A percentile compares a stretch with the other conserved stretches of the same genome.
Conservation (phyloP, 2,113 vertebrate species). For the Thunnus maccoyii region DNA sequence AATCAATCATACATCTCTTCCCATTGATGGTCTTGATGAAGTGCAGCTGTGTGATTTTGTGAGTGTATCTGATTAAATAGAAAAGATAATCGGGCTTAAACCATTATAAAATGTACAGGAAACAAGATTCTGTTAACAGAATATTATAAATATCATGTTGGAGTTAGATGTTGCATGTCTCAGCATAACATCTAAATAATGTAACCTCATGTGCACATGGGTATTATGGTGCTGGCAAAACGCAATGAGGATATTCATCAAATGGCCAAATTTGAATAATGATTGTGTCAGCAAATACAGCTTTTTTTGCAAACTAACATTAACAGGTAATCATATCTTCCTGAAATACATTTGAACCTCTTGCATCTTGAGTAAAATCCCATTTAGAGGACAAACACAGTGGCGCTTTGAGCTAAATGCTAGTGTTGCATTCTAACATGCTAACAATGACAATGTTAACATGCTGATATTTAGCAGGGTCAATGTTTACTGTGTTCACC, state of each 20-base stretch:
- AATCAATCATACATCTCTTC: slow-evolving; percentile 71
- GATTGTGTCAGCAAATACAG: background rate
- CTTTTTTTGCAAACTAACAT: slow-evolving; percentile 24
- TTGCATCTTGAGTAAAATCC: background rate
- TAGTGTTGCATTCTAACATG: too few relatives aligned
- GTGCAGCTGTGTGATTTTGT: slow-evolving; percentile 24
- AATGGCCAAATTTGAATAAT: slow-evolving; percentile 24
- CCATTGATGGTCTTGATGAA: slow-evolving; percentile 46
- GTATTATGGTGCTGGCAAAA: slow-evolving; percentile 27
- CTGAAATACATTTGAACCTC: slow-evolving; percentile 11
- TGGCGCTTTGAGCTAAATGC: too few relatives aligned
- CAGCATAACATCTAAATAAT: slow-evolving; percentile 34
- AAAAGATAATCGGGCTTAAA: slow-evolving; percentile 7
- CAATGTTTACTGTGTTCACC: too few relatives aligned
- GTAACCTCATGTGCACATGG: slow-evolving; percentile 9
- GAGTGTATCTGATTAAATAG: slow-evolving; percentile 4
- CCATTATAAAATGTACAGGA: background rate
- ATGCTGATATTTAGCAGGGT: too few relatives aligned
- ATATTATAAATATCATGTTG: slow-evolving; percentile 25
- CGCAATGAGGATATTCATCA: slow-evolving; percentile 35
- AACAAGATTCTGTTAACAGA: background rate
- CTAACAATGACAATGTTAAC: too few relatives aligned
- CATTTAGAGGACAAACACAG: background rate
- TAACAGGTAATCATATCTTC: slow-evolving; percentile 2
- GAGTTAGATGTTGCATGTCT: slow-evolving; percentile 34